These are phyloP conservation scores for Drosophila ustulata DNA, from an alignment of 2,888 invertebrate genomes.

Conservation along the genomic window DNA sequence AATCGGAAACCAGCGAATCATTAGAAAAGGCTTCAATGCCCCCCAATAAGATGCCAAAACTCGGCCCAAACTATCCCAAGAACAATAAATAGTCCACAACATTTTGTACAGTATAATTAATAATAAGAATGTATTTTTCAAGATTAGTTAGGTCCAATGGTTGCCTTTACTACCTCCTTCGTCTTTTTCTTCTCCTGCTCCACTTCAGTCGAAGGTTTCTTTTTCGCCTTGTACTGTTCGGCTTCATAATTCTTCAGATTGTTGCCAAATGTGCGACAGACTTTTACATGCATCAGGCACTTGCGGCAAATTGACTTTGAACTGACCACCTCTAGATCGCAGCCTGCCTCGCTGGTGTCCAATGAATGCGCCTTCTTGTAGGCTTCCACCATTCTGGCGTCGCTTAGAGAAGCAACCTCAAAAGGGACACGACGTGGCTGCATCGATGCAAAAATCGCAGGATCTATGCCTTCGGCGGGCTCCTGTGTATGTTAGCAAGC, in stretches of 20 bases:
- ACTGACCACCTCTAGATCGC: constrained; percentile 41
- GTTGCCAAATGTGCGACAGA: constrained; percentile 43
- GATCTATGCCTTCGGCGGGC: neutral
- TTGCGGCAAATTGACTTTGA: constrained; percentile 46
- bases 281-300: constrained; percentile 44
- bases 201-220: neutral
- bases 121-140: neutral
- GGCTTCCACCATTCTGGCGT: constrained; percentile 23
- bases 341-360: neutral
- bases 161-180: neutral
- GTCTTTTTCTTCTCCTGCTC: neutral
- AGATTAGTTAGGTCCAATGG: neutral
- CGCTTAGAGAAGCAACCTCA: constrained; percentile 6
- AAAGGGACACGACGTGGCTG: constrained; percentile 24
- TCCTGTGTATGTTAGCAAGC: neutral
- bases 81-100: neutral
- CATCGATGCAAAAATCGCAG: constrained; percentile 43
- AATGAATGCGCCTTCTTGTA: constrained; percentile 38
- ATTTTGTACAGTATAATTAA: neutral
- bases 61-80: neutral
- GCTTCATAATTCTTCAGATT: constrained; percentile 12
- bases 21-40: neutral
- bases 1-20: neutral
- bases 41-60: neutral
- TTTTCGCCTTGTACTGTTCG: constrained; percentile 3